Evolutionary conservation across 2,888 invertebrate genomes (phyloP).

Genomic region (Choreutis nemorana): DNA sequence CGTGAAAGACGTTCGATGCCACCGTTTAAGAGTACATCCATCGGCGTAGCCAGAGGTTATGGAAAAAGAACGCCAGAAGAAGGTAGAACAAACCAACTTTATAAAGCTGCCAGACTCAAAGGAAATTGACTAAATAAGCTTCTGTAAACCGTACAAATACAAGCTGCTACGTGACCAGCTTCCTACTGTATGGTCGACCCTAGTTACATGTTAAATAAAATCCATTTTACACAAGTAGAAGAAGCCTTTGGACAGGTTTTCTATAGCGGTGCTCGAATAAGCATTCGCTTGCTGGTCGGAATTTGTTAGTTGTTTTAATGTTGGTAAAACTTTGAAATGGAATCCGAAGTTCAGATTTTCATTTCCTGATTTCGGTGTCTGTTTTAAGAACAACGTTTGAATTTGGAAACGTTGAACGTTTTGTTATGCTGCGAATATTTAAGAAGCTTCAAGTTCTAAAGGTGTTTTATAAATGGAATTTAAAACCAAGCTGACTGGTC

Average conservation of each 20-base stretch:
- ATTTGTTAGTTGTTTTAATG: too few species aligned
- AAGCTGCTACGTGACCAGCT: too few species aligned
- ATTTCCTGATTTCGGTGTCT: too few species aligned
- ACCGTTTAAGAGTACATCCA: slow-evolving; percentile 48
- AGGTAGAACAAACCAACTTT: slow-evolving; percentile 27
- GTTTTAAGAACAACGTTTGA: too few species aligned
- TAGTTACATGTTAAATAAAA: slow-evolving; percentile 2
- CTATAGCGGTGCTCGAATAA: slow-evolving; percentile 7
- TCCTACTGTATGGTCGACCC: background rate
- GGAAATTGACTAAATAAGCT: slow-evolving; percentile 4
- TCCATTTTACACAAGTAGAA: slow-evolving; percentile 25
- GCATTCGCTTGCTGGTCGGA: too few species aligned
- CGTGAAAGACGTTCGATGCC: slow-evolving; percentile 48
- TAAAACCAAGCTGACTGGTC: too few species aligned
- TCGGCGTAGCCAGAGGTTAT: slow-evolving; percentile 51
- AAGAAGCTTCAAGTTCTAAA: too few species aligned
- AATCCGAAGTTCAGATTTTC: too few species aligned
- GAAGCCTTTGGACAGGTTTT: slow-evolving; percentile 8
- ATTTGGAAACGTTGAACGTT: too few species aligned
- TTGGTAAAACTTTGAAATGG: too few species aligned
- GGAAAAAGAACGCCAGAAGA: slow-evolving; percentile 53
- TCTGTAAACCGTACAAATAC: background rate
- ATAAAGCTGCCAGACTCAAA: slow-evolving; percentile 1
- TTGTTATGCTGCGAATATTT: too few species aligned
- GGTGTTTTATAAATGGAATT: too few species aligned